phyloP scores from a whole-genome alignment of 2,888 invertebrate species.

The Drosophila glabriapex region DNA sequence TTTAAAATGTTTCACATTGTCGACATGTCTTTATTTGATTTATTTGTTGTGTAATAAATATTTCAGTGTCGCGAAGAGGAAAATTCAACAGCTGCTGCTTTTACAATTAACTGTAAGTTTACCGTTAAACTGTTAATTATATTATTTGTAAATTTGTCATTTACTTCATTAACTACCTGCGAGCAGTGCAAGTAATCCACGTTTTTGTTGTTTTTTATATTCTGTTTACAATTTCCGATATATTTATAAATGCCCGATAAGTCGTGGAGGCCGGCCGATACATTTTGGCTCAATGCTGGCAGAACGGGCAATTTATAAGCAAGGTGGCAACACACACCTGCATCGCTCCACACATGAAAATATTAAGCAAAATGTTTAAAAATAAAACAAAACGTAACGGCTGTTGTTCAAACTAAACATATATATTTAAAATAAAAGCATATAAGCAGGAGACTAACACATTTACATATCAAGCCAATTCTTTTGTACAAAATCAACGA shows the following conservation, averaged over 20 bases:
- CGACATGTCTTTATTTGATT: conserved; percentile 64
- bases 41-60: conserved; percentile 80
- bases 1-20: conserved; percentile 50
- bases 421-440: conserved; percentile 38
- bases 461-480: conserved; percentile 48
- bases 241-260: conserved; percentile 31
- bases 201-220: conserved; percentile 51
- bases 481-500: conserved; percentile 37
- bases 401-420: conserved; percentile 49
- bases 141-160: conserved; percentile 22
- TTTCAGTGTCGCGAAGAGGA: conserved; percentile 64
- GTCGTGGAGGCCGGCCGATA: conserved; percentile 37
- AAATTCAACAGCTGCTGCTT: conserved; percentile 49
- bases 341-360: conserved; percentile 50
- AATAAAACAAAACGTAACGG: conserved; percentile 68
- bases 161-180: conserved; percentile 10
- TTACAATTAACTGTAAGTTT: conserved; percentile 42
- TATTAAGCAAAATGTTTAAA: conserved; percentile 66
- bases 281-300: conserved; percentile 30
- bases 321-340: conserved; percentile 37
- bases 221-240: conserved; percentile 58
- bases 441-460: conserved; percentile 8
- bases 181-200: conserved; percentile 12
- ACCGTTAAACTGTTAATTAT: conserved; percentile 30
- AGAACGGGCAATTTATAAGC: conserved; percentile 19